Conservation (phyloP, 2,113 vertebrate species). For the Piprites chloris region DNA sequence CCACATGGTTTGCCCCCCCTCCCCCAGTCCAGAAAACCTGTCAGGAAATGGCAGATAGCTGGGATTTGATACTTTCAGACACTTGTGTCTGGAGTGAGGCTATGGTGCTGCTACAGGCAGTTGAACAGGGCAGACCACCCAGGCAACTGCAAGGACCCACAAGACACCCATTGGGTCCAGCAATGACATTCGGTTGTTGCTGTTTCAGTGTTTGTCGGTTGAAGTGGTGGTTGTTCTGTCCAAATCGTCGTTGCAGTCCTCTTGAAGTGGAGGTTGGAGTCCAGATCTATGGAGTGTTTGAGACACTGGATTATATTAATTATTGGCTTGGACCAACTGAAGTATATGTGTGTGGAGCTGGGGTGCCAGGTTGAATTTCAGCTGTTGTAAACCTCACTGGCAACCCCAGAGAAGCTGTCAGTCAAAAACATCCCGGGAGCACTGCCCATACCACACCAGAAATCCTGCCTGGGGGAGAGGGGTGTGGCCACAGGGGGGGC, state of each 20-base stretch:
- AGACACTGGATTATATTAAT: neutral
- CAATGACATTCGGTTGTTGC: neutral
- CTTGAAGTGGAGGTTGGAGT: neutral
- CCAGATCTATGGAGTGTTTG: neutral
- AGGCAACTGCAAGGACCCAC: neutral
- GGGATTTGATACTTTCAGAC: neutral
- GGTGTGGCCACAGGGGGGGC: neutral
- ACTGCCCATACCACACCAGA: too few species aligned
- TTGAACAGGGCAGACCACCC: neutral
- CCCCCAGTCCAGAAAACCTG: neutral
- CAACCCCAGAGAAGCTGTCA: neutral
- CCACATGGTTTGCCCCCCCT: neutral
- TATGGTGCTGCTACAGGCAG: neutral
- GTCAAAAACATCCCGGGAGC: neutral
- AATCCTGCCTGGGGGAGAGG: neutral
- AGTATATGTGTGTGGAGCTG: neutral
- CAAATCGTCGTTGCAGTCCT: neutral
- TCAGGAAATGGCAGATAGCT: neutral
- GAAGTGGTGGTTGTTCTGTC: neutral
- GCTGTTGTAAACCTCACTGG: neutral
- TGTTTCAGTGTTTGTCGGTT: neutral
- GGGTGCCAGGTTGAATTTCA: neutral
- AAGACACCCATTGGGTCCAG: neutral
- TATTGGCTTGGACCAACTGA: neutral
- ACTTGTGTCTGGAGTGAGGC: neutral